A percentile compares a stretch with the other conserved stretches of the same genome.
phyloP scores from a whole-genome alignment of 2,113 vertebrate genomes.

The Echinops telfairi region DNA sequence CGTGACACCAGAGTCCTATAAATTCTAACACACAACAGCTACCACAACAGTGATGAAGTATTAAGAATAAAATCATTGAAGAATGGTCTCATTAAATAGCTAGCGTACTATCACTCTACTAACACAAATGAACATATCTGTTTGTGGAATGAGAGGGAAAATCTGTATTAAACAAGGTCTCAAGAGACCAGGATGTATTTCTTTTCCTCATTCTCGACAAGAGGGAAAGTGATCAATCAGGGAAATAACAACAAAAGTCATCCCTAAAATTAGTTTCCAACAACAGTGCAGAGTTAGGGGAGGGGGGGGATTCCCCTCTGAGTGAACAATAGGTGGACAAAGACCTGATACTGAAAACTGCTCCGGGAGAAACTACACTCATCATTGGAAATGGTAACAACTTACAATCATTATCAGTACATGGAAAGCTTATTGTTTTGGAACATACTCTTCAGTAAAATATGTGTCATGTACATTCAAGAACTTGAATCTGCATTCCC shows the following conservation, averaged over 20 bases:
- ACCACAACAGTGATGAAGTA: conserved; percentile 62
- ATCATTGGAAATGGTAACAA: conserved; percentile 22
- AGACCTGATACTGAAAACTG: conserved; percentile 1
- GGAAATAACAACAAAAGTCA: conserved; percentile 73
- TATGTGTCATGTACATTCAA: not conserved
- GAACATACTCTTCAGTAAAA: conserved; percentile 37
- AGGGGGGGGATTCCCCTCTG: conserved; percentile 29
- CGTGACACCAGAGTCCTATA: conserved; percentile 79
- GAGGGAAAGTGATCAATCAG: conserved; percentile 69
- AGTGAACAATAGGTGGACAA: conserved; percentile 47
- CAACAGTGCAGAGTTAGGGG: conserved; percentile 16
- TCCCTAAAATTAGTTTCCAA: conserved; percentile 72
- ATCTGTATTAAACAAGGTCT: conserved; percentile 65
- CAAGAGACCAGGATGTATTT: conserved; percentile 66
- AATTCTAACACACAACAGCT: conserved; percentile 71
- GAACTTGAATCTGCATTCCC: not conserved
- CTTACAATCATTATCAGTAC: conserved; percentile 4
- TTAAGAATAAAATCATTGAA: conserved; percentile 67
- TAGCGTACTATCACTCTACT: conserved; percentile 63
- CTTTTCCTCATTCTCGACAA: conserved; percentile 70
- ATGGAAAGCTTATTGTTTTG: not conserved
- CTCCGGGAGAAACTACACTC: not conserved
- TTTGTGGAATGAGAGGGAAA: conserved; percentile 63
- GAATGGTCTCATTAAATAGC: conserved; percentile 49
- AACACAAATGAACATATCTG: conserved; percentile 68